Evolutionary conservation across 2,113 vertebrate genomes (phyloP).

Genomic region (Platanista minor): DNA sequence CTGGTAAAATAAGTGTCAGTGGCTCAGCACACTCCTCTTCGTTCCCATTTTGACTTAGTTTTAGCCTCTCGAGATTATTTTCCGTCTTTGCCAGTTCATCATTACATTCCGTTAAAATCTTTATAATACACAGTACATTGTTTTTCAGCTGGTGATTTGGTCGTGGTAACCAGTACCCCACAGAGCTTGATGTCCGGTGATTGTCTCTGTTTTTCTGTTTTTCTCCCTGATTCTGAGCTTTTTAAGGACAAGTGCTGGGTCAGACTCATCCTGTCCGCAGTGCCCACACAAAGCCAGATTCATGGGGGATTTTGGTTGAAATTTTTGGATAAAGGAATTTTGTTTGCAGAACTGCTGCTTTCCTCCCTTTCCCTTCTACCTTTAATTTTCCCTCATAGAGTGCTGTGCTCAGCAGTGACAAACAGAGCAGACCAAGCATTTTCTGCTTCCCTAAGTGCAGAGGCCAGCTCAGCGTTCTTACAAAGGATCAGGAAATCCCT

Average conservation of each 20-base stretch:
- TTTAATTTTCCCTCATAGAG: background rate
- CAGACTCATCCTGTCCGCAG: background rate
- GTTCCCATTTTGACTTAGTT: background rate
- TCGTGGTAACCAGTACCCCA: background rate
- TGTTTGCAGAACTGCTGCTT: background rate
- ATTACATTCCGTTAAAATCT: background rate
- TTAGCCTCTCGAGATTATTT: background rate
- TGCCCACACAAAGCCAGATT: background rate
- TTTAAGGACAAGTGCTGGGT: background rate
- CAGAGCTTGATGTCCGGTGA: background rate
- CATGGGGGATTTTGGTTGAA: background rate
- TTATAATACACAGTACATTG: background rate
- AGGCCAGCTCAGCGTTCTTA: background rate
- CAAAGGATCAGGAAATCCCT: background rate
- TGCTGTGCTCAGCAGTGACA: background rate
- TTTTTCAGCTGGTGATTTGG: background rate
- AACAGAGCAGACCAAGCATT: background rate
- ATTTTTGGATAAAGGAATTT: background rate
- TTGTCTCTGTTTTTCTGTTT: background rate
- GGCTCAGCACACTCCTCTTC: background rate
- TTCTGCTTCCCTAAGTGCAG: background rate
- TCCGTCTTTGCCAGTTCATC: background rate
- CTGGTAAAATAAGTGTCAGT: background rate
- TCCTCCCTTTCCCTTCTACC: background rate
- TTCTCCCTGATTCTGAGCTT: background rate